These are phyloP conservation scores for Perca flavescens DNA, from an alignment of 2,113 vertebrate species.

Conservation along the genomic window DNA sequence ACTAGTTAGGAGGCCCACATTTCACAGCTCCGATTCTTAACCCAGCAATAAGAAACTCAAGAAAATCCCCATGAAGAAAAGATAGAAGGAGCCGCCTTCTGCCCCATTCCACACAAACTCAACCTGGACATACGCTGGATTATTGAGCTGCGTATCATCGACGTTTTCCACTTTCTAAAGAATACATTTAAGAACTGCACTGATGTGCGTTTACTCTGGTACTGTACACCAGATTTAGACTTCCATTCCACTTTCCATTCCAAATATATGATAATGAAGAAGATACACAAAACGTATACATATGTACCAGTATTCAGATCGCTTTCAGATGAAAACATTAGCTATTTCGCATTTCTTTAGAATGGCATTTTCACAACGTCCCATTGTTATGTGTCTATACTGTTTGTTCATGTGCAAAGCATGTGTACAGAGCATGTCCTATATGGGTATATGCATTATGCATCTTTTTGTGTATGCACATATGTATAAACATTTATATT, in stretches of 20 bases:
- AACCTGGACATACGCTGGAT: conserved; percentile 1
- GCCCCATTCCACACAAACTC: neutral
- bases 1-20: neutral
- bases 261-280: neutral
- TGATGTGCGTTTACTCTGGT: neutral
- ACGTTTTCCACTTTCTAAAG: neutral
- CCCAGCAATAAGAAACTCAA: neutral
- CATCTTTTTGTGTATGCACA: too few relatives aligned
- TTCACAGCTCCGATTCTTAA: conserved; percentile 24
- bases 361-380: too few relatives aligned
- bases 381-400: too few relatives aligned
- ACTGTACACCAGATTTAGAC: neutral
- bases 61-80: neutral
- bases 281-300: neutral
- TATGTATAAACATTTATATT: too few relatives aligned
- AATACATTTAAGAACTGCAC: neutral
- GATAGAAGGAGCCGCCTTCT: neutral
- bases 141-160: neutral
- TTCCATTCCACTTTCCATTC: neutral
- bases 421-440: too few relatives aligned
- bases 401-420: too few relatives aligned
- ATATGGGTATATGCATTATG: too few relatives aligned
- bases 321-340: neutral
- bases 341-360: too few relatives aligned
- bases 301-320: neutral